Evolutionary conservation across 1,140 invertebrate species (phyloP), one percentile per base, ranked within the genome.

Genomic region (Odontomachus brunneus): DNA sequence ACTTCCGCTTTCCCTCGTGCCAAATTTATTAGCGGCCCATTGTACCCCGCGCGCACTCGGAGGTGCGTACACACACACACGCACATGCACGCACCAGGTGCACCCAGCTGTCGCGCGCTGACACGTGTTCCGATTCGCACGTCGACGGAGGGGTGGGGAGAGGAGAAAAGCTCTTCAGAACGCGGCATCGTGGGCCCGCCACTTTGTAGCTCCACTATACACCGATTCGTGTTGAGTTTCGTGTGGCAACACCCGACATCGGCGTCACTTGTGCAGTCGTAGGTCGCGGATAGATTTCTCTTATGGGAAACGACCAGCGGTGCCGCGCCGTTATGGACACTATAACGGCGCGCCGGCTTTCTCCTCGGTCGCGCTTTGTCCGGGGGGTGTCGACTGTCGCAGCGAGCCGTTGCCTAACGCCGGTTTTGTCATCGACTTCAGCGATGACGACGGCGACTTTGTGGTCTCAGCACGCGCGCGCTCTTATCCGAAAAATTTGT

Each of bases 61-160:
- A 89, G 89, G 88, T 89, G 88, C 87, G 87, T 62, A 84, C 29
- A 5, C 29, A 33, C 29, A 5, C 29, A 33, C 38, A 86, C 87
- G 86, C 87, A 86, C 63, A 82, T 51, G 62, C 81, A 67, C 73
- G 65, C 84, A 85, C 89, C 89, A 89, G 89, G 89, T 90, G 89
- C 88, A 89, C 84, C 82, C 81, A 72, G 63, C 78, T 71, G 78
- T 38, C 65, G 72, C 67, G 51, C 11, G 48, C 14, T 62, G 89
- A 89, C 89, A 90, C 89, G 89, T 90, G 89, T 86, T 87, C 66
- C 72, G 85, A 85, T 90, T 90, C 89, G 85, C 89, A 90, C 89
- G 84, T 90, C 89, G 88, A 90, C 22, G 12, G 17, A 29, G 3
- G 29, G 29, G 29, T 5, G 29, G 29, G 5, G 29, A 5, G 5